These are phyloP conservation scores for Tromatobia lineatoria DNA, from an alignment of 2,888 invertebrate genomes.

Conservation along the genomic window DNA sequence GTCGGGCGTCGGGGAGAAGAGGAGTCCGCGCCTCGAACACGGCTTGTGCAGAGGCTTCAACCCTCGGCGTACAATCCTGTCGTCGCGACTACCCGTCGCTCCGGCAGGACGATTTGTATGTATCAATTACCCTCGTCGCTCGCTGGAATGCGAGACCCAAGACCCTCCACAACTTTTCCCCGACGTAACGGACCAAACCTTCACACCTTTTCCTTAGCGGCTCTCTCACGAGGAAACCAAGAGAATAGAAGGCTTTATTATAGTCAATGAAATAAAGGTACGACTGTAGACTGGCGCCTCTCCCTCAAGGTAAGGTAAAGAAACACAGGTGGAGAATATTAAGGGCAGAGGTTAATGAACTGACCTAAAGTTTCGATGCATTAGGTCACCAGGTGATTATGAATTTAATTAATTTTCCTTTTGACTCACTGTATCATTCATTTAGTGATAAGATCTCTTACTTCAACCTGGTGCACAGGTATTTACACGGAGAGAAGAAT, in stretches of 20 bases:
- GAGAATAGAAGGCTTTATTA: background rate
- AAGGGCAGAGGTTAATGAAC: conserved; percentile 50
- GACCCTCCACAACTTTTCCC: conserved; percentile 35
- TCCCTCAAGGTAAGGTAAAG: conserved; percentile 1
- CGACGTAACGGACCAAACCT: conserved; percentile 40
- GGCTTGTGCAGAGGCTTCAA: conserved; percentile 42
- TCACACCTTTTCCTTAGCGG: conserved; percentile 38
- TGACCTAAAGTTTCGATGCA: background rate
- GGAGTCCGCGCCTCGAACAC: background rate
- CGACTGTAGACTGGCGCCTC: background rate
- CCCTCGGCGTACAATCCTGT: conserved; percentile 61
- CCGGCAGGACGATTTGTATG: conserved; percentile 78
- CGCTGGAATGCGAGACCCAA: conserved; percentile 65
- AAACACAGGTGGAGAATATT: conserved; percentile 31
- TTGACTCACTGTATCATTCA: conserved; percentile 24
- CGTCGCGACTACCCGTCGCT: conserved; percentile 65
- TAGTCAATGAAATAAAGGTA: conserved; percentile 7
- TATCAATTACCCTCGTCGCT: conserved; percentile 79
- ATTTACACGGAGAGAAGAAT: background rate
- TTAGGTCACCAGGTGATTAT: conserved; percentile 60
- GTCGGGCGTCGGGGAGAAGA: conserved; percentile 65
- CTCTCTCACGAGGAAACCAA: background rate
- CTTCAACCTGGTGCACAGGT: background rate
- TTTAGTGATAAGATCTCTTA: conserved; percentile 18
- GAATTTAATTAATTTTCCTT: conserved; percentile 19